phyloP scores from a whole-genome alignment of 2,113 vertebrate species.

The Aptenodytes patagonicus region DNA sequence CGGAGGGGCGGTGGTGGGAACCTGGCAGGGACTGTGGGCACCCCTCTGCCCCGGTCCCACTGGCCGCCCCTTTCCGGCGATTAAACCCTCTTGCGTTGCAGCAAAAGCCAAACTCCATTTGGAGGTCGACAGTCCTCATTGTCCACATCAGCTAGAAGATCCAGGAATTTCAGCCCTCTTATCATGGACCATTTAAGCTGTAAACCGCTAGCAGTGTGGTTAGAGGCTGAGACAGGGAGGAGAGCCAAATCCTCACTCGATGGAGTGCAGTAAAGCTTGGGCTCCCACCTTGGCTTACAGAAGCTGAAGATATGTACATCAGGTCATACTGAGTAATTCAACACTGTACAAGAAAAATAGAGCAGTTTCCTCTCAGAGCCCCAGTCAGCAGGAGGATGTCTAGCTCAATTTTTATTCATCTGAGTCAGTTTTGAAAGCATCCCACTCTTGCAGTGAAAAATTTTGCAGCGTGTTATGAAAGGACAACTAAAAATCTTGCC shows the following conservation, averaged over 20 bases:
- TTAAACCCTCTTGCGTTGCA: neutral
- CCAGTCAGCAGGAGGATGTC: neutral
- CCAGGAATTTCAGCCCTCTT: neutral
- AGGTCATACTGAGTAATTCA: neutral
- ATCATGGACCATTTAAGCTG: neutral
- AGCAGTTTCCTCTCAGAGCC: neutral
- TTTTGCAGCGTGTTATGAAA: neutral
- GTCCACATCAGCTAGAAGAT: neutral
- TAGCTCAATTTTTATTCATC: conserved; percentile 34
- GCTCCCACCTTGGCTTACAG: neutral
- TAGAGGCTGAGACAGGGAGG: neutral
- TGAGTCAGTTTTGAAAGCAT: conserved; percentile 25
- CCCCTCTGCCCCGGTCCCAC: neutral
- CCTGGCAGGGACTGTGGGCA: neutral
- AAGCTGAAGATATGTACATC: neutral
- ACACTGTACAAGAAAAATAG: neutral
- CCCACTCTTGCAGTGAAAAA: neutral
- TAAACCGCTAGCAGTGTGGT: neutral
- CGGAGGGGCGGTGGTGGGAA: neutral
- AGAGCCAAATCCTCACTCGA: neutral
- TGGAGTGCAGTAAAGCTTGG: neutral
- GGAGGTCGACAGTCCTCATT: rapidly evolving
- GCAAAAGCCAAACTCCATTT: neutral
- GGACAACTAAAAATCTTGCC: neutral
- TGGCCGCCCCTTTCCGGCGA: neutral